Conservation (phyloP, 2,113 vertebrate genomes). For the Brachionichthys hirsutus region DNA sequence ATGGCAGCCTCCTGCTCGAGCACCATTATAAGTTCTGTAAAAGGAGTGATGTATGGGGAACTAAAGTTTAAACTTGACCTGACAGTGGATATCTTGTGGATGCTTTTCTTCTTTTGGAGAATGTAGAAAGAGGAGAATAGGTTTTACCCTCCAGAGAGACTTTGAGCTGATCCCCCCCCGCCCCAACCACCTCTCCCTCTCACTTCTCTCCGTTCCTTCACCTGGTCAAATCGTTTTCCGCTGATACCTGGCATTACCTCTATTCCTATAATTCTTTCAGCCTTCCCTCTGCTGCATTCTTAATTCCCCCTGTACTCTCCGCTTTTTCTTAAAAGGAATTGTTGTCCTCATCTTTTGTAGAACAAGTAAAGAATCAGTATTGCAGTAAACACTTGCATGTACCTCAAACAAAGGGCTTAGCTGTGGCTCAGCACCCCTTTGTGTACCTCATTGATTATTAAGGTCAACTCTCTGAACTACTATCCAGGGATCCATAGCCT, state of each 20-base stretch:
- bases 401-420: constrained; percentile 52
- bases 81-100: constrained; percentile 36
- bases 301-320: neutral
- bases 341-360: constrained; percentile 3
- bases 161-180: constrained; percentile 38
- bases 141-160: constrained; percentile 53
- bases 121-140: constrained; percentile 48
- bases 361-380: constrained; percentile 3
- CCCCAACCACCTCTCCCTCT: constrained; percentile 14
- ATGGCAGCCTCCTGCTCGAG: constrained; percentile 59
- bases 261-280: neutral
- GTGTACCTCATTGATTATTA: constrained; percentile 65
- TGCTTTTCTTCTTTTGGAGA: constrained; percentile 32
- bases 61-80: constrained; percentile 54
- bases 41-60: constrained; percentile 48
- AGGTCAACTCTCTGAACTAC: constrained; percentile 9
- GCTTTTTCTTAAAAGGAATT: no score
- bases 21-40: constrained; percentile 48
- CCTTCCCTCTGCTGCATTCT: neutral
- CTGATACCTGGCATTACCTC: constrained; percentile 11
- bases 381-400: constrained; percentile 16
- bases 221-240: neutral
- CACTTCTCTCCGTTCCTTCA: constrained; percentile 48
- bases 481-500: constrained; percentile 48
- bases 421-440: constrained; percentile 56